phyloP scores from a whole-genome alignment of 2,113 vertebrate genomes.

The Pseudorectes ferrugineus region DNA sequence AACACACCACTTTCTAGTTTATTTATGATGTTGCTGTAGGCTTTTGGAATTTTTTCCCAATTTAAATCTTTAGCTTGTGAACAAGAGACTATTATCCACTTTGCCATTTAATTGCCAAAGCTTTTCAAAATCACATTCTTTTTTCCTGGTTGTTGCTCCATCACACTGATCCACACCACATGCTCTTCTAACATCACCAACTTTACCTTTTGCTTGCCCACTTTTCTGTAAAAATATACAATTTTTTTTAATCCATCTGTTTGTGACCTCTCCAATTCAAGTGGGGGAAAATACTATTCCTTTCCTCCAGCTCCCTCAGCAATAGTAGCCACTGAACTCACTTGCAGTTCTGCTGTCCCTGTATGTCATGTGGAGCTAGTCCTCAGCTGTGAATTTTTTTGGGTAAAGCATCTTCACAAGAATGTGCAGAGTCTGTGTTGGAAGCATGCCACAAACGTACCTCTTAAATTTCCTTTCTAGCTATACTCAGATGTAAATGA shows the following conservation, averaged over 20 bases:
- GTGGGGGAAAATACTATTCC: neutral
- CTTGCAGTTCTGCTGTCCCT: neutral
- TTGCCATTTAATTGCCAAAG: neutral
- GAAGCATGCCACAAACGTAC: neutral
- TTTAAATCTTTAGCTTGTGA: neutral
- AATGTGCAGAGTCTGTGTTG: neutral
- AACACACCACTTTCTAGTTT: neutral
- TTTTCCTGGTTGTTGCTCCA: neutral
- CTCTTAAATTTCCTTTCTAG: neutral
- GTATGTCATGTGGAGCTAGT: neutral
- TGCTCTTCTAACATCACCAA: neutral
- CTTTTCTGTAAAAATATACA: neutral
- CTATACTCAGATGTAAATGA: neutral
- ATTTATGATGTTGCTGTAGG: neutral
- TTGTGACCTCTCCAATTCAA: neutral
- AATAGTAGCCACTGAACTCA: neutral
- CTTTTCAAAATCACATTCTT: neutral
- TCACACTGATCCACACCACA: neutral
- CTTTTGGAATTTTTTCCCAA: neutral
- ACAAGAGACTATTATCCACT: neutral
- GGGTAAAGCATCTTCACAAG: neutral
- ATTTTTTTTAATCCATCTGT: neutral
- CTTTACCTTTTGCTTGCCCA: neutral
- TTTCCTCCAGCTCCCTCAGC: neutral
- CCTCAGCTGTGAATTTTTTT: neutral